These are phyloP conservation scores for Sinopyrophorus schimmeli DNA, from an alignment of 2,888 invertebrate genomes.

Conservation along the genomic window DNA sequence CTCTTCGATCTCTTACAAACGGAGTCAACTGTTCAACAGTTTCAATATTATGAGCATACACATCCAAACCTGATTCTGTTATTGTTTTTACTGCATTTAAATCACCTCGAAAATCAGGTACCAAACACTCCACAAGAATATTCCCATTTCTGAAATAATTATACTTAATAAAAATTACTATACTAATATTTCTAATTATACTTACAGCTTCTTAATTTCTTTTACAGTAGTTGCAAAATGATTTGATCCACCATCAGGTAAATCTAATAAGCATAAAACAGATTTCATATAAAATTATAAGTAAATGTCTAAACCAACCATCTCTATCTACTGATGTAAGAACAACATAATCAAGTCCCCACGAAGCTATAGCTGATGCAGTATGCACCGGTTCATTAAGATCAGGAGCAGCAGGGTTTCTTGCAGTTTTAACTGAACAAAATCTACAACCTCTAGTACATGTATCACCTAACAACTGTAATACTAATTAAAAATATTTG, in stretches of 20 bases:
- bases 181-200: constrained; percentile 31
- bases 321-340: constrained; percentile 98
- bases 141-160: constrained; percentile 68
- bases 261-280: constrained; percentile 63
- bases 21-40: constrained; percentile 91
- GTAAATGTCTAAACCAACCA: constrained; percentile 60
- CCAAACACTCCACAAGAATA: constrained; percentile 93
- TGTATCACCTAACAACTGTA: constrained; percentile 96
- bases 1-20: constrained; percentile 90
- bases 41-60: constrained; percentile 98
- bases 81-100: constrained; percentile 72
- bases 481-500: constrained; percentile 17
- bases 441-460: constrained; percentile 98
- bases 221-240: constrained; percentile 92
- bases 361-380: constrained; percentile 86
- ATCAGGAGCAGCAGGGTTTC: constrained; percentile 87
- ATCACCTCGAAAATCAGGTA: constrained; percentile 94
- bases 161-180: too few species aligned
- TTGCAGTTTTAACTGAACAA: constrained; percentile 97
- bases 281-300: constrained; percentile 1
- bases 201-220: constrained; percentile 79
- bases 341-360: constrained; percentile 97
- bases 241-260: constrained; percentile 89
- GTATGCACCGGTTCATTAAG: constrained; percentile 90
- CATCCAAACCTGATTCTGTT: constrained; percentile 84